These are phyloP conservation scores for Meloe dianella DNA, from an alignment of 2,888 invertebrate genomes.

Conservation along the genomic window DNA sequence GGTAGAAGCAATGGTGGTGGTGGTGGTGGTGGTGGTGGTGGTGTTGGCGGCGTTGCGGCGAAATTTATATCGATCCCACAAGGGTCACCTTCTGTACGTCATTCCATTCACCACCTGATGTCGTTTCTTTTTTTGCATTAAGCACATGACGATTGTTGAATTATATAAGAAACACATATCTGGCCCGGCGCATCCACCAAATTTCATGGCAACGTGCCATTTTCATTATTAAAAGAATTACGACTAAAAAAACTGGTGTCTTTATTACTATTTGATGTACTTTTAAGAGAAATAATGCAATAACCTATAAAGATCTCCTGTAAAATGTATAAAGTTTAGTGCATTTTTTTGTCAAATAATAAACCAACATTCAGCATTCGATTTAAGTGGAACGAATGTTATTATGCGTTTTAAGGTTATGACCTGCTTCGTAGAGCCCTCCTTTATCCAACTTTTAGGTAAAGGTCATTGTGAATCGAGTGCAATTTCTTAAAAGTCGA, in stretches of 20 bases:
- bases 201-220: neutral
- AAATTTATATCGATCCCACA: slow-evolving; percentile 43
- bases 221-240: neutral
- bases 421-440: neutral
- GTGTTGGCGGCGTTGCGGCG: slow-evolving; percentile 43
- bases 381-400: neutral
- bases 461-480: slow-evolving; percentile 2
- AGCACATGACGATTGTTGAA: neutral
- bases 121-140: slow-evolving; percentile 28
- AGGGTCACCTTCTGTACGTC: slow-evolving; percentile 50
- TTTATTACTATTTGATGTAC: too few relatives aligned
- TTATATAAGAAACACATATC: neutral
- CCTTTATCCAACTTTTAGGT: slow-evolving; percentile 6
- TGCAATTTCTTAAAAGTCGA: slow-evolving; percentile 2
- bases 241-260: too few relatives aligned
- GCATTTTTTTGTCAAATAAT: neutral
- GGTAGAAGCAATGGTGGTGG: neutral
- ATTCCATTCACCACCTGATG: slow-evolving; percentile 46
- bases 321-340: too few relatives aligned
- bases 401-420: neutral
- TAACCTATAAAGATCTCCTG: too few relatives aligned
- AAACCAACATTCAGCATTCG: neutral
- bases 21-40: slow-evolving; percentile 5
- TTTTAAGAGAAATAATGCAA: too few relatives aligned
- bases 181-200: slow-evolving; percentile 6